Percentiles rank a stretch among this genome's conserved stretches.
Conservation (phyloP, 1,140 invertebrate species). For the Panulirus ornatus region DNA sequence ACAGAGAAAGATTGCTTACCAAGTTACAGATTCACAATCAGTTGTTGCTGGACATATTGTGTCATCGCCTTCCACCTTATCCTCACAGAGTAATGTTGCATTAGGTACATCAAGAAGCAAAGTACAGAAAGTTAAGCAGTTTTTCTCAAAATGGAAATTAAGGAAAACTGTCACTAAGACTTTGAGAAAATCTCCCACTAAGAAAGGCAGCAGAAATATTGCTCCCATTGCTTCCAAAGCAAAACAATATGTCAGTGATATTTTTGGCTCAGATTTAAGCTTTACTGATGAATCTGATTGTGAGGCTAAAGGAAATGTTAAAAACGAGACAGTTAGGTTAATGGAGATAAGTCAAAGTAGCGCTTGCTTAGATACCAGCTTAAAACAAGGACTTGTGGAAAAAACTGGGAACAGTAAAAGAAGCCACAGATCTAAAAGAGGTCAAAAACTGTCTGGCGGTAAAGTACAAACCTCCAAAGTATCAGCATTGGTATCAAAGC, state of each 20-base stretch:
- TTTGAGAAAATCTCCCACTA: not conserved
- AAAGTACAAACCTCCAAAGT: not conserved
- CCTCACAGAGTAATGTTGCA: no score
- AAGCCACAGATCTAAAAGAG: not conserved
- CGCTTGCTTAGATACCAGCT: not conserved
- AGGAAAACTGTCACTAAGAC: not conserved
- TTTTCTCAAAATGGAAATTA: not conserved
- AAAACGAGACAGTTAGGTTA: not conserved
- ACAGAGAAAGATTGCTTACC: not conserved
- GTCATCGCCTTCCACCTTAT: no score
- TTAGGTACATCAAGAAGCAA: not conserved
- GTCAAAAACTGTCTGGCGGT: not conserved
- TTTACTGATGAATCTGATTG: constrained; percentile 19
- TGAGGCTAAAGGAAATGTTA: not conserved
- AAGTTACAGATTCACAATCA: not conserved
- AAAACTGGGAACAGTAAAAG: not conserved
- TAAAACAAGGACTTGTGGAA: not conserved
- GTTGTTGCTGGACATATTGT: not conserved
- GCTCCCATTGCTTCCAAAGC: not conserved
- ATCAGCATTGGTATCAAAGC: not conserved
- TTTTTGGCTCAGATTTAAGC: constrained; percentile 39
- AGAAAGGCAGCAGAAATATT: not conserved
- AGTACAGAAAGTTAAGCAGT: not conserved
- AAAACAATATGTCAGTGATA: not conserved
- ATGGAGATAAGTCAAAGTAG: not conserved